Conservation (phyloP, 1,140 invertebrate species). For the Marisa cornuarietis region DNA sequence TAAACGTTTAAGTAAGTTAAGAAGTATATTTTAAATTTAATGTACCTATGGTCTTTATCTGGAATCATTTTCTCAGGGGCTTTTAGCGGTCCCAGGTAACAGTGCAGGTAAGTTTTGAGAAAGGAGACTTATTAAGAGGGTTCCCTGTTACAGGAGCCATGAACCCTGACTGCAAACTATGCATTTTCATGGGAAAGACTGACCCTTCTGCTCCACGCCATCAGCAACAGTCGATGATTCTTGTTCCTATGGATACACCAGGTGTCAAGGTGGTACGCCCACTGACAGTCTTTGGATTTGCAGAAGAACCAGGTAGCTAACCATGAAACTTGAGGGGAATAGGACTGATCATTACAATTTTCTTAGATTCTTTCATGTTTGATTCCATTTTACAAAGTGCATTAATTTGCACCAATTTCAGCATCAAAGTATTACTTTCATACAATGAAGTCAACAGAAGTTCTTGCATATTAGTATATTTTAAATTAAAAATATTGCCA, state of each 20-base stretch:
- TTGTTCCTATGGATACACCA: conserved; percentile 67
- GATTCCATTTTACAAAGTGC: not conserved
- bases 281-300: conserved; percentile 65
- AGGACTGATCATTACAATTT: too few species aligned
- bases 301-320: conserved; percentile 65
- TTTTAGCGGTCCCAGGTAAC: too few species aligned
- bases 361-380: not conserved
- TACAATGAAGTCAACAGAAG: too few species aligned
- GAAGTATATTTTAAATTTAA: too few species aligned
- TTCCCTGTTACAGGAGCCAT: conserved; percentile 55
- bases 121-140: too few species aligned
- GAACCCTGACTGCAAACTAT: conserved; percentile 66
- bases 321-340: not conserved
- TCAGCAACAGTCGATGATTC: conserved; percentile 68
- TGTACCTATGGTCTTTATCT: too few species aligned
- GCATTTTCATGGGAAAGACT: conserved; percentile 69
- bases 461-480: too few species aligned
- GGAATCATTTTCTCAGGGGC: too few species aligned
- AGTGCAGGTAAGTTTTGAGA: too few species aligned
- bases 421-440: not conserved
- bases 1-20: too few species aligned
- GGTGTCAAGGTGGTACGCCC: conserved; percentile 66
- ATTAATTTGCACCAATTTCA: not conserved
- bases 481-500: too few species aligned
- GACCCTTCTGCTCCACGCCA: conserved; percentile 54